Evolutionary conservation across 2,113 vertebrate species (phyloP).

Genomic region (Tyto alba): DNA sequence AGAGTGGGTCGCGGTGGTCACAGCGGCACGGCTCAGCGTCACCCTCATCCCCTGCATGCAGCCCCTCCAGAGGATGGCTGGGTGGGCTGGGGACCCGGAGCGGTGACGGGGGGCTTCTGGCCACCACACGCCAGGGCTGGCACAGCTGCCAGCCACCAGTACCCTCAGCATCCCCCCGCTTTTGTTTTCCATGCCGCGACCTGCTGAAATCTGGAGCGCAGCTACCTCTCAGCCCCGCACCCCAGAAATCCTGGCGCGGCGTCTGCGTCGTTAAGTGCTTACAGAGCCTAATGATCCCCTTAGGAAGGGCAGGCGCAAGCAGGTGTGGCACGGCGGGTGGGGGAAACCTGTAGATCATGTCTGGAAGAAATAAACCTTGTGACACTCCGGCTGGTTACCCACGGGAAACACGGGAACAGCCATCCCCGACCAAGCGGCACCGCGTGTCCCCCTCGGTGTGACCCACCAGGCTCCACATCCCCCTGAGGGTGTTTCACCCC

Average conservation of each 20-base stretch:
- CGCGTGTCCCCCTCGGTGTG: fast-evolving
- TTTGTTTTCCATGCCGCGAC: fast-evolving
- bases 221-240: not conserved
- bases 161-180: not conserved
- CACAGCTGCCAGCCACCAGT: not conserved
- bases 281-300: not conserved
- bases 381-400: not conserved
- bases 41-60: fast-evolving
- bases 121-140: fast-evolving
- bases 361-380: not conserved
- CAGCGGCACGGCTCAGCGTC: fast-evolving
- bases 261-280: fast-evolving
- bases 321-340: not conserved
- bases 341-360: constrained; percentile 8
- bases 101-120: not conserved
- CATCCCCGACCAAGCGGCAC: not conserved
- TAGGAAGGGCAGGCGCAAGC: fast-evolving
- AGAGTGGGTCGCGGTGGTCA: fast-evolving
- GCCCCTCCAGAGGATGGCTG: not conserved
- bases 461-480: fast-evolving
- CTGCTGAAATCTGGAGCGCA: fast-evolving
- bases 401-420: not conserved
- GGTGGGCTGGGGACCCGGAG: not conserved
- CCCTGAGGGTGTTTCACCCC: fast-evolving
- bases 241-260: not conserved